Evolutionary conservation across 2,888 invertebrate species (phyloP).

Genomic region (Melinopterus prodromus): DNA sequence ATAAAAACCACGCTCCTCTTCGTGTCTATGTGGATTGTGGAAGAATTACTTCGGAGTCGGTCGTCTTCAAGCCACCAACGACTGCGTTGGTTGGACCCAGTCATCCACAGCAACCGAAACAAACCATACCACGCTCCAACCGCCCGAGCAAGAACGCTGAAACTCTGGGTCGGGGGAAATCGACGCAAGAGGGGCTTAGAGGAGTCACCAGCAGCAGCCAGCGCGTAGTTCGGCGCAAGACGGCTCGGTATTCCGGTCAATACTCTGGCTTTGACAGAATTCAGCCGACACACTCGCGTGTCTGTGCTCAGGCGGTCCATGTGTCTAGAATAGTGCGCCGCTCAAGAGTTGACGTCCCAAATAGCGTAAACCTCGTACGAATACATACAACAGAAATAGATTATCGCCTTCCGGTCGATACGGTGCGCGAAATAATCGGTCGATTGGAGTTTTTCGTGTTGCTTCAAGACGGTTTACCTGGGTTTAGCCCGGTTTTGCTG

Average conservation of each 20-base stretch:
- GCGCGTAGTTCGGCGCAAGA: conserved; percentile 42
- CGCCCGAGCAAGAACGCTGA: background rate
- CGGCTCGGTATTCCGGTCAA: conserved; percentile 45
- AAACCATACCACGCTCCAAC: background rate
- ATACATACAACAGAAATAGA: background rate
- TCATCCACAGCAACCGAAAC: conserved; percentile 7
- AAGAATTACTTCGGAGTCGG: background rate
- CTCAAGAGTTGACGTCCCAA: conserved; percentile 27
- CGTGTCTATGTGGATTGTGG: background rate
- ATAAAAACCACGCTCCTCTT: too few species aligned
- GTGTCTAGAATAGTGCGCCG: conserved; percentile 17
- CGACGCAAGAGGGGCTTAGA: conserved; percentile 40
- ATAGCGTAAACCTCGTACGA: conserved; percentile 15
- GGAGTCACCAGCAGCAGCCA: conserved; percentile 30
- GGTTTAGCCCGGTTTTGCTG: too few species aligned
- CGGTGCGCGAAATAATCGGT: background rate
- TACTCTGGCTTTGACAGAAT: conserved; percentile 43
- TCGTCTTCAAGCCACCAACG: background rate
- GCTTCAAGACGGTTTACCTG: background rate
- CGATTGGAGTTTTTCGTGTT: background rate
- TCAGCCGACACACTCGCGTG: conserved; percentile 40
- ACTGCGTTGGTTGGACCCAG: background rate
- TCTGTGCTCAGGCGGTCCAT: conserved; percentile 35
- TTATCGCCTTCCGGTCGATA: background rate
- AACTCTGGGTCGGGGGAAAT: conserved; percentile 16